Conservation (phyloP, 1,140 invertebrate genomes). For the Scaptomyza graminum region DNA sequence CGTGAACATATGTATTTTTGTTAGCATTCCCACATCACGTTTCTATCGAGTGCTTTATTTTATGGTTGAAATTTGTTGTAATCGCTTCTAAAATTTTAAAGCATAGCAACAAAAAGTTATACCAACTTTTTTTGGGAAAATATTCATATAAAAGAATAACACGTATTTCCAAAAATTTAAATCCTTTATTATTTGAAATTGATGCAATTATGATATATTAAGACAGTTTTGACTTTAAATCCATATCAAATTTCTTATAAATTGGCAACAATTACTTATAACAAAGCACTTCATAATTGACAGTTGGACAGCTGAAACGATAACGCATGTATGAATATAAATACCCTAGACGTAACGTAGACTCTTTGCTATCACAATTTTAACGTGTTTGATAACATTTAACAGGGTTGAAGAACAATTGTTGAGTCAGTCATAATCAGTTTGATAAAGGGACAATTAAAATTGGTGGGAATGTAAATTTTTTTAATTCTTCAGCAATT, state of each 20-base stretch:
- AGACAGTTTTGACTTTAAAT: conserved; percentile 7
- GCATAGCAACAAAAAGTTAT: too few species aligned
- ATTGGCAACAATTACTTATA: conserved; percentile 21
- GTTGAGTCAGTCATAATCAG: background rate
- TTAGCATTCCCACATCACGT: conserved; percentile 44
- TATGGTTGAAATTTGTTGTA: background rate
- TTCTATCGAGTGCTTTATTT: conserved; percentile 55
- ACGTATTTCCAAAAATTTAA: too few species aligned
- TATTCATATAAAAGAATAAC: too few species aligned
- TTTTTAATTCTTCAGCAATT: background rate
- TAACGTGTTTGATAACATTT: conserved; percentile 13
- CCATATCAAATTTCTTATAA: conserved; percentile 14
- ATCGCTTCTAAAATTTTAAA: background rate
- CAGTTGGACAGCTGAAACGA: conserved; percentile 6
- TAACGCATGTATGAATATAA: background rate
- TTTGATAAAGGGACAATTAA: background rate
- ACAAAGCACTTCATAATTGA: conserved; percentile 10
- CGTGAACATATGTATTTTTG: conserved; percentile 9
- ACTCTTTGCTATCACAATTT: background rate
- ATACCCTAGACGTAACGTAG: background rate
- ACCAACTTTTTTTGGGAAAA: too few species aligned
- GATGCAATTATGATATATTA: conserved; percentile 1
- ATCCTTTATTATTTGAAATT: conserved; percentile 1
- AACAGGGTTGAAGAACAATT: background rate
- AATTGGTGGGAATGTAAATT: too few species aligned